Conservation (phyloP, 2,797 vertebrate genomes). For the Liasis olivaceus region DNA sequence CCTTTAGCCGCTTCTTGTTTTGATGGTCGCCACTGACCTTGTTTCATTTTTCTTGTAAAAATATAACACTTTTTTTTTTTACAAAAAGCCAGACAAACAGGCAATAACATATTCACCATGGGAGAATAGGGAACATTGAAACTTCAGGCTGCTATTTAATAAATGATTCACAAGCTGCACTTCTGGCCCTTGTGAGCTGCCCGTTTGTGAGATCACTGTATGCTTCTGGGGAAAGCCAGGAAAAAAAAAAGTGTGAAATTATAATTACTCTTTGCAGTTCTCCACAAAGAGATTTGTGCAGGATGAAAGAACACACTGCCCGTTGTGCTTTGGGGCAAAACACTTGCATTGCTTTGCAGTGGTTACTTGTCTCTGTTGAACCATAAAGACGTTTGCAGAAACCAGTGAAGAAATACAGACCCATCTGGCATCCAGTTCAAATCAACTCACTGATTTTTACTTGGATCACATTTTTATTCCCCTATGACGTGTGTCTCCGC, state of each 20-base stretch:
- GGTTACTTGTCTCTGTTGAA: conserved; percentile 50
- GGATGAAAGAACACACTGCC: conserved; percentile 23
- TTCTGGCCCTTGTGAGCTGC: background rate
- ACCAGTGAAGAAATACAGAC: conserved; percentile 26
- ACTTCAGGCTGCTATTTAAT: conserved; percentile 17
- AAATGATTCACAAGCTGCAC: background rate
- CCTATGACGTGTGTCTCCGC: background rate
- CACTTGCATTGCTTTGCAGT: conserved; percentile 50
- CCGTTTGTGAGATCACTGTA: conserved; percentile 30
- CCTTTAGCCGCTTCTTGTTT: no score
- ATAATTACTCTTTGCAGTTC: conserved; percentile 33
- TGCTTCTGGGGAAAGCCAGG: conserved; percentile 14
- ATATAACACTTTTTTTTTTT: background rate
- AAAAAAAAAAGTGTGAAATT: conserved; percentile 40
- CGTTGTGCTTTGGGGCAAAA: conserved; percentile 44
- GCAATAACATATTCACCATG: background rate
- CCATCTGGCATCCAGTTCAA: conserved; percentile 12
- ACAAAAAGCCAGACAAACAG: background rate
- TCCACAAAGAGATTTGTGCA: conserved; percentile 35
- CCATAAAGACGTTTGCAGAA: conserved; percentile 49
- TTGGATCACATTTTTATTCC: background rate
- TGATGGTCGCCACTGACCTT: background rate
- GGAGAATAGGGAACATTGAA: background rate
- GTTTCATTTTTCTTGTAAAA: no score
- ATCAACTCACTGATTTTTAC: conserved; percentile 34